Percentiles rank a stretch among this genome's conserved stretches.
These are phyloP conservation scores for Tryphoninae sp. DNA, from an alignment of 2,888 invertebrate species.

Conservation along the genomic window DNA sequence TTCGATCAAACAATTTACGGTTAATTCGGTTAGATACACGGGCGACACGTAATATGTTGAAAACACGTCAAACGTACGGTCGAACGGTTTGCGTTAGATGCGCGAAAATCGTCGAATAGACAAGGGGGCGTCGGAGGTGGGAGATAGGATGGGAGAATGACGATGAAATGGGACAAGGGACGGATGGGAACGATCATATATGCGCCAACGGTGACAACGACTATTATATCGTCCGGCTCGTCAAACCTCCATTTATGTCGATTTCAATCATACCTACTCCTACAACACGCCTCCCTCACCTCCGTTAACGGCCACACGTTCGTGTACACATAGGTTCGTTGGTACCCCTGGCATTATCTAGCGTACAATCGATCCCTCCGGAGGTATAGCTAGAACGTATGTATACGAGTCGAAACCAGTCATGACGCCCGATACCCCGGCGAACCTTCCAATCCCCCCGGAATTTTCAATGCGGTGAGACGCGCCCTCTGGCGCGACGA, in stretches of 20 bases:
- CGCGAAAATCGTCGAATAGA: slow-evolving; percentile 1
- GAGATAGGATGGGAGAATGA: neutral
- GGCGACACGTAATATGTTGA: neutral
- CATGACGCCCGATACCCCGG: slow-evolving; percentile 18
- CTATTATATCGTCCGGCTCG: slow-evolving; percentile 40
- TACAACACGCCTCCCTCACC: slow-evolving; percentile 34
- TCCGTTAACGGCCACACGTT: slow-evolving; percentile 24
- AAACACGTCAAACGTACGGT: slow-evolving; percentile 16
- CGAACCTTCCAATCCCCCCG: slow-evolving; percentile 24
- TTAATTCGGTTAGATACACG: slow-evolving; percentile 35
- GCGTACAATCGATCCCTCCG: slow-evolving; percentile 46
- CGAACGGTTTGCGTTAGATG: neutral
- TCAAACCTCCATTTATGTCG: slow-evolving; percentile 47
- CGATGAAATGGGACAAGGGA: slow-evolving; percentile 10
- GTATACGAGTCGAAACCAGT: slow-evolving; percentile 13
- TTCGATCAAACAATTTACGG: slow-evolving; percentile 24
- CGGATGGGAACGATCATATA: neutral
- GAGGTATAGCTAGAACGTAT: slow-evolving; percentile 21
- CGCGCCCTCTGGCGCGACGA: too few species aligned
- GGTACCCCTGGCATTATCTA: slow-evolving; percentile 46
- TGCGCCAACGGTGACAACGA: slow-evolving; percentile 22
- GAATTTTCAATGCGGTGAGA: too few species aligned
- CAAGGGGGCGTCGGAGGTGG: slow-evolving; percentile 5
- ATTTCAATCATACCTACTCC: slow-evolving; percentile 50
- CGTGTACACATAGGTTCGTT: slow-evolving; percentile 27